Evolutionary conservation across 2,888 invertebrate species (phyloP).

Genomic region (Watsonalla binaria): DNA sequence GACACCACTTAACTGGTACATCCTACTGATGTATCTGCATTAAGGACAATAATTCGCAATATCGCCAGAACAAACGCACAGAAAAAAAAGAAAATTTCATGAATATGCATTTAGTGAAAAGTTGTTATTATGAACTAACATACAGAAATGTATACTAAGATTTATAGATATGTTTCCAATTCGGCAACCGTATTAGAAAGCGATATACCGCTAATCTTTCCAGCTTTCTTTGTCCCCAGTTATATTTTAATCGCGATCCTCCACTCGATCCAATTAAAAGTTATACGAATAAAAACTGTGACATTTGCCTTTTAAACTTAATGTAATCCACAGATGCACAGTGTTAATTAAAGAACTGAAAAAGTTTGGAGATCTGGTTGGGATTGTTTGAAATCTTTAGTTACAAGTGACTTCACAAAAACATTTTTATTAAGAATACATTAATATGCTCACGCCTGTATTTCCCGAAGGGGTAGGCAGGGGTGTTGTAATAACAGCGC

Average conservation of each 20-base stretch:
- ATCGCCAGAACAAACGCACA: too few relatives aligned
- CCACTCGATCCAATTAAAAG: constrained; percentile 58
- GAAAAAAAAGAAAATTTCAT: too few relatives aligned
- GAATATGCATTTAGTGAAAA: too few relatives aligned
- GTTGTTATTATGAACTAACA: neutral
- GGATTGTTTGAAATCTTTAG: too few relatives aligned
- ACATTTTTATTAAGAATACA: too few relatives aligned
- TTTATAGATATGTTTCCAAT: constrained; percentile 8
- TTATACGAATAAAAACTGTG: constrained; percentile 37
- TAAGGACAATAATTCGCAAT: neutral
- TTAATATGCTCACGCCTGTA: too few relatives aligned
- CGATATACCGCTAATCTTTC: constrained; percentile 52
- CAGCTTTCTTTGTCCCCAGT: constrained; percentile 54
- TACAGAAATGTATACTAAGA: neutral
- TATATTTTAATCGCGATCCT: constrained; percentile 65
- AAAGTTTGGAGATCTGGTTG: constrained; percentile 1
- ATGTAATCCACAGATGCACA: constrained; percentile 49
- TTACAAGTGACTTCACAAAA: too few relatives aligned
- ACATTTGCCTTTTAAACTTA: constrained; percentile 62
- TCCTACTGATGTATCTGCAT: neutral
- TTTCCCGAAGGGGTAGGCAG: too few relatives aligned
- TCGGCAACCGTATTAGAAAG: constrained; percentile 8
- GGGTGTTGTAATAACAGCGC: too few relatives aligned
- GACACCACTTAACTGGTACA: neutral
- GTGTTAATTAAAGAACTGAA: constrained; percentile 35